phyloP scores from a whole-genome alignment of 2,888 invertebrate genomes.

The Erebia aethiops region DNA sequence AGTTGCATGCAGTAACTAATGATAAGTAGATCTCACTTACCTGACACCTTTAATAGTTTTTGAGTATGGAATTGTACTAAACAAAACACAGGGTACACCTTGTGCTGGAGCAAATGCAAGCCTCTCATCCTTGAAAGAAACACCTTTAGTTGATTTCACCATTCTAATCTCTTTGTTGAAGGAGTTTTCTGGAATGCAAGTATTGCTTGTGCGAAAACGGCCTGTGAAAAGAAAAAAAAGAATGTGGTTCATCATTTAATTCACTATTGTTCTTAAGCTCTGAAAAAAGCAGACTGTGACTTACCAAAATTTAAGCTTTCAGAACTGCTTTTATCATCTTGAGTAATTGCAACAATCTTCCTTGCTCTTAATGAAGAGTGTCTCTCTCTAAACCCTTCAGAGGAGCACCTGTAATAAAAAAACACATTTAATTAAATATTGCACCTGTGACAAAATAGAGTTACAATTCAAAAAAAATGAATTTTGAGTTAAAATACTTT shows the following conservation, averaged over 20 bases:
- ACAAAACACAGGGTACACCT: constrained; percentile 92
- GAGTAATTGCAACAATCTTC: constrained; percentile 80
- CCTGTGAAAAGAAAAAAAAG: constrained; percentile 51
- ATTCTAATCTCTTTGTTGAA: constrained; percentile 83
- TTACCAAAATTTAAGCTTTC: constrained; percentile 89
- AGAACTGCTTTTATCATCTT: constrained; percentile 89
- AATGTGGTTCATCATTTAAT: not conserved
- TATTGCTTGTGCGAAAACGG: constrained; percentile 78
- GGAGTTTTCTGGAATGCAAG: constrained; percentile 82
- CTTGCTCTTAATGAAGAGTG: constrained; percentile 58
- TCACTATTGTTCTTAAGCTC: not conserved
- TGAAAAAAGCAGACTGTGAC: not conserved
- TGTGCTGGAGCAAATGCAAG: constrained; percentile 90
- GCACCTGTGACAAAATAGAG: no score
- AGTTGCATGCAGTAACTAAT: no score
- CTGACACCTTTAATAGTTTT: constrained; percentile 85
- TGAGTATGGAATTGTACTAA: constrained; percentile 93
- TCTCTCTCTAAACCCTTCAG: constrained; percentile 71
- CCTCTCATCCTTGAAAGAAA: constrained; percentile 90
- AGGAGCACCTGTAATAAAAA: constrained; percentile 61
- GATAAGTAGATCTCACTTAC: constrained; percentile 59
- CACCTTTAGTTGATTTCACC: constrained; percentile 84
- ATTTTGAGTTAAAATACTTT: not conserved
- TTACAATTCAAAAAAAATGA: no score
- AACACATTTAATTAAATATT: not conserved